These are phyloP conservation scores for Marmota flaviventris DNA, from an alignment of 2,113 vertebrate genomes.

Conservation along the genomic window DNA sequence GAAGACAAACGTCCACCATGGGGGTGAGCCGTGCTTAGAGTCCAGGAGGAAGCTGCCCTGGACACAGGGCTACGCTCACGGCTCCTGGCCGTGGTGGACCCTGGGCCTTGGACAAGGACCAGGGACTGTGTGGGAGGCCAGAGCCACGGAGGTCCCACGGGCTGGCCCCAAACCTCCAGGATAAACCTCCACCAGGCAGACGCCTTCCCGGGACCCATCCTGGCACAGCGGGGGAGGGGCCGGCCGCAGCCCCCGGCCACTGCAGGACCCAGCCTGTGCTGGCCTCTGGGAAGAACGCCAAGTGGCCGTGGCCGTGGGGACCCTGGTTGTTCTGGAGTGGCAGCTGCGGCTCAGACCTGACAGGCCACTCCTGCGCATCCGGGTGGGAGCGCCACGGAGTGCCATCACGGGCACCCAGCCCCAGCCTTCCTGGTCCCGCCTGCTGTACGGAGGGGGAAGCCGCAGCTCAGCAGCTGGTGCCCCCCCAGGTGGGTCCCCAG, in stretches of 20 bases:
- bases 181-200: no score
- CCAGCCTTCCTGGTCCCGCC: background rate
- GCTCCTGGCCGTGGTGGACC: background rate
- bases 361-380: background rate
- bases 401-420: background rate
- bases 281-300: no score
- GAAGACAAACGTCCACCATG: fast-evolving
- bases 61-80: background rate
- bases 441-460: background rate
- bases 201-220: background rate
- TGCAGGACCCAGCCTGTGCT: no score
- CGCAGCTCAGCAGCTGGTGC: background rate
- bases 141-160: no score
- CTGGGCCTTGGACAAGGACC: no score
- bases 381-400: background rate
- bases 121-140: no score
- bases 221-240: no score
- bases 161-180: no score
- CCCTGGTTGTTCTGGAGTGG: no score
- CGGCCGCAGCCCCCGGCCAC: background rate
- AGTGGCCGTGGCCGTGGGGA: no score
- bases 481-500: background rate
- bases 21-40: fast-evolving
- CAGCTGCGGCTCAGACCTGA: background rate
- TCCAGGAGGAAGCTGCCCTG: fast-evolving